Base-by-base conservation (phyloP, 2,113 vertebrate genomes). In the Myodes glareolus region DNA sequence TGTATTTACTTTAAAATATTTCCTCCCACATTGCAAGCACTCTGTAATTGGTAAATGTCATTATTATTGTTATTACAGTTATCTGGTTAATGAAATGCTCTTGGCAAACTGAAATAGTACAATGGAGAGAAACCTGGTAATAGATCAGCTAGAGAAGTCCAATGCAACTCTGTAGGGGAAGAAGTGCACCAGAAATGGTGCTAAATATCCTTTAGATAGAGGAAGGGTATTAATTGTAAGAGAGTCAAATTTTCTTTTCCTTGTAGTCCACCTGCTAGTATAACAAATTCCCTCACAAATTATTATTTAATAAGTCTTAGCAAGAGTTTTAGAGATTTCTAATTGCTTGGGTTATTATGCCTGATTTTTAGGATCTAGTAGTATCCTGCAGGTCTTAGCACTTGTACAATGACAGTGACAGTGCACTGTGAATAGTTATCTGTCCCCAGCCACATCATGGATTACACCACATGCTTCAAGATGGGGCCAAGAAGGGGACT, bases 1-100 rank as follows among this genome's bases (percentile, higher is more conserved):
- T 12, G 33, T 65, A 42, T 87, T 75, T 95, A 45, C 68, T 55
- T 94, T 94, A 88, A 96, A 76, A 92, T 93, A 96, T 78, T 58
- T n/a, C 39, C 58, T 90, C 58, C 29, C 86, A 61, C 45, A 61
- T 61, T 67, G 13, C 39, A 91, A 88, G 91, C 7, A 82, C 33
- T 85, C 61, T 33, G 39, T 81, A 90, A 70, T 88, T 76, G 45
- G 31, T 80, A 36, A 92, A 93, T 84, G 2, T 29, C 72, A 77
- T 27, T 85, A 77, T 73, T 87, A n/a, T 45, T 92, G 17, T 72
- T 80, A 33, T 27, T 76, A 29, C 50, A 68, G 31, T 94, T 78
- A 73, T 2, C 4, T 94, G 29, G 52, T 67, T 93, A 42, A 82
- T 72, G 68, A 91, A 67, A 87, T 89, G 39, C 31, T 86, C 45